phyloP scores from a whole-genome alignment of 1,140 invertebrate genomes.

The Sinonovacula constricta region DNA sequence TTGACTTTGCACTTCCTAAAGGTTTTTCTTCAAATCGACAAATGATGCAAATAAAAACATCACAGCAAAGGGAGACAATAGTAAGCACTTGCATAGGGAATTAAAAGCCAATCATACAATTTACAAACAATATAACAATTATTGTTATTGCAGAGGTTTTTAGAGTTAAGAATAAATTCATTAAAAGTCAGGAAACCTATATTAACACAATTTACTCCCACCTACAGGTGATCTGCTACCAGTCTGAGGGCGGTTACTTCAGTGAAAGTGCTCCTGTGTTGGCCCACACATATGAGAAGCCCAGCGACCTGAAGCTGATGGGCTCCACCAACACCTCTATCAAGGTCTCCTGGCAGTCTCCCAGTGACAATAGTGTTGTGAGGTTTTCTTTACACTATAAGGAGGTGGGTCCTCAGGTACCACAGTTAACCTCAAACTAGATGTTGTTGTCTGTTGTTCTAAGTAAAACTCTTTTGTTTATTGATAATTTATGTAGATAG shows the following conservation, averaged over 20 bases:
- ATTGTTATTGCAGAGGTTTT: no score
- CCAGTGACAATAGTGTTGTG: conserved; percentile 70
- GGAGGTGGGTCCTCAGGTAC: no score
- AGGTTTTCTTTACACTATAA: conserved; percentile 58
- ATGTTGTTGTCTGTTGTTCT: not conserved
- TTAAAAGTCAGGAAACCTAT: no score
- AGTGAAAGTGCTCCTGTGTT: conserved; percentile 83
- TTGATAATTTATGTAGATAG: not conserved
- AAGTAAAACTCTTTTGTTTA: not conserved
- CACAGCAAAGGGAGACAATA: no score
- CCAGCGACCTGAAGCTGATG: conserved; percentile 82
- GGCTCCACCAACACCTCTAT: conserved; percentile 82
- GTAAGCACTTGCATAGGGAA: no score
- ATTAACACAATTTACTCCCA: no score
- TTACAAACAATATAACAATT: no score
- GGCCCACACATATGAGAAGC: conserved; percentile 85
- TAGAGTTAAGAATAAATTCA: no score
- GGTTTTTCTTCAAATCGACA: no score
- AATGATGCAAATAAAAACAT: no score
- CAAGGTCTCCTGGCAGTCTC: conserved; percentile 83
- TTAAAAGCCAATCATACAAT: no score
- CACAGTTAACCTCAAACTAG: not conserved
- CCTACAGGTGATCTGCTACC: conserved; percentile 82
- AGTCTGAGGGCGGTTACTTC: conserved; percentile 83
- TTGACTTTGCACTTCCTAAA: no score